phyloP scores from a whole-genome alignment of 2,113 vertebrate species.

The Machaerirhynchus nigripectus region DNA sequence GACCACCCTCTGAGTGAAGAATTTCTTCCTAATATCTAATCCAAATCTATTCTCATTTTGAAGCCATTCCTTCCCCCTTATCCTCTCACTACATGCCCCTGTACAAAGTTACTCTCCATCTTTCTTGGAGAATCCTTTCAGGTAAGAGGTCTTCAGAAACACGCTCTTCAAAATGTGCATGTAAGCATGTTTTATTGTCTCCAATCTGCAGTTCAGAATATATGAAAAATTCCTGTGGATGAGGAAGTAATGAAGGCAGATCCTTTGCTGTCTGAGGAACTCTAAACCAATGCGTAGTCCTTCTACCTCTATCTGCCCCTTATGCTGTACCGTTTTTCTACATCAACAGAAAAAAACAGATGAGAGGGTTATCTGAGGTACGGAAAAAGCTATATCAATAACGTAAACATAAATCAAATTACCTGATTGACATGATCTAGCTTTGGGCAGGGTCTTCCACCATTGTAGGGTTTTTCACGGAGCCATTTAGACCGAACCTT shows the following conservation, averaged over 20 bases:
- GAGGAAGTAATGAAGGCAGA: background rate
- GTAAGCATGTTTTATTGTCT: background rate
- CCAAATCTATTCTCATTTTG: background rate
- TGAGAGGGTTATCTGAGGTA: background rate
- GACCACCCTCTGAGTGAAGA: background rate
- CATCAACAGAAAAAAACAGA: background rate
- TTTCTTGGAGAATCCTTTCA: background rate
- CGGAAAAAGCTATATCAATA: background rate
- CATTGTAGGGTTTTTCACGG: conserved; percentile 94
- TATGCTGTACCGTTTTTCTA: background rate
- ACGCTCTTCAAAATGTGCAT: background rate
- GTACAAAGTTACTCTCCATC: background rate
- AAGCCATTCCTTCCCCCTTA: background rate
- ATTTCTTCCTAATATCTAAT: background rate
- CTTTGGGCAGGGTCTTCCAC: conserved; percentile 94
- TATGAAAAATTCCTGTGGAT: background rate
- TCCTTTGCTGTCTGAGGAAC: background rate
- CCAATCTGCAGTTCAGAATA: background rate
- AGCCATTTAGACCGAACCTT: conserved; percentile 98
- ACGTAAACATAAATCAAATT: conserved; percentile 1
- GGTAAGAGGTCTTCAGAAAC: background rate
- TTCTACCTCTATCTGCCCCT: background rate
- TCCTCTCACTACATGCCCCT: background rate
- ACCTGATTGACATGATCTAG: conserved; percentile 98
- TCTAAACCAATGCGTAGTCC: background rate